Conservation (phyloP, 2,888 invertebrate species). For the Pachliopta kotzebuea region DNA sequence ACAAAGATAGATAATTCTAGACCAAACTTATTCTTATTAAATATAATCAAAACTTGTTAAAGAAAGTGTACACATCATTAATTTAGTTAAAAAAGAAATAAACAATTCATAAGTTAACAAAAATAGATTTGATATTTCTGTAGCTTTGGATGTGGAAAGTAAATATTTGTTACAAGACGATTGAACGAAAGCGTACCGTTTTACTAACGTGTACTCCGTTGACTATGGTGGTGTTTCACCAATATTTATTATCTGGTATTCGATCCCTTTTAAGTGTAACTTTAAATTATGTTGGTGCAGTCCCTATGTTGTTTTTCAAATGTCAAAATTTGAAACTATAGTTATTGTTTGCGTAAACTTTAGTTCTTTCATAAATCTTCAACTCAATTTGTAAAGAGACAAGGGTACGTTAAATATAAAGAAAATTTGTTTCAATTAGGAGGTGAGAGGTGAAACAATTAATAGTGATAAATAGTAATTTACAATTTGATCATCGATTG, state of each 20-base stretch:
- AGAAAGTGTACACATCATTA: conserved; percentile 3
- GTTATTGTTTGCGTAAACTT: too few relatives aligned
- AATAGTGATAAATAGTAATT: too few relatives aligned
- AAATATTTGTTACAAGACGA: conserved; percentile 23
- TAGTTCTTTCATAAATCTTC: background rate
- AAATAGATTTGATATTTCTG: conserved; percentile 3
- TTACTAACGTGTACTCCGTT: conserved; percentile 8
- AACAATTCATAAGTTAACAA: background rate
- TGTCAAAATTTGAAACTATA: background rate
- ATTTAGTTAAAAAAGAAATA: background rate
- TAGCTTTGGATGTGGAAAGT: conserved; percentile 12
- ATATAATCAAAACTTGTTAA: background rate
- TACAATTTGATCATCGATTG: too few relatives aligned
- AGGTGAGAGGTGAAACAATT: background rate
- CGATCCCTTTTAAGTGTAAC: background rate
- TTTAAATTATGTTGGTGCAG: conserved; percentile 3
- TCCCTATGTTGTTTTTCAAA: background rate
- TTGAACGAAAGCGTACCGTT: conserved; percentile 23
- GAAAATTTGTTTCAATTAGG: too few relatives aligned
- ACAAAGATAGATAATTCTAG: background rate
- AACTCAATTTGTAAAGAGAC: background rate
- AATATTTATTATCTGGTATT: conserved; percentile 10
- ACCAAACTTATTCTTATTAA: background rate
- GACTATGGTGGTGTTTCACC: background rate
- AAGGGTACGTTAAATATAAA: too few relatives aligned